These are phyloP conservation scores for Sorex fumeus DNA, from an alignment of 2,113 vertebrate species.

Conservation along the genomic window DNA sequence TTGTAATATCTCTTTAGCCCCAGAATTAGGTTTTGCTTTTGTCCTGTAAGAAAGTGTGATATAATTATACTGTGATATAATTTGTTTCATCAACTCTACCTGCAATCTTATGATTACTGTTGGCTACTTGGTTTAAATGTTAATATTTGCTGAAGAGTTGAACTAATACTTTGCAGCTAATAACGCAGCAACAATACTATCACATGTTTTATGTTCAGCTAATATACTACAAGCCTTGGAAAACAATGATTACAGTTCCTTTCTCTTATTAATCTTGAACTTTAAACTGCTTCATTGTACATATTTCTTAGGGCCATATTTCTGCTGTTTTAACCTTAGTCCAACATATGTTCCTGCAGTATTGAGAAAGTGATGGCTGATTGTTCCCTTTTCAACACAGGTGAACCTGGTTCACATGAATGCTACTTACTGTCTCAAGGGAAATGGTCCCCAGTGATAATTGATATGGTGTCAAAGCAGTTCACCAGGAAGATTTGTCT, in stretches of 20 bases:
- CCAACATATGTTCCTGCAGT: neutral
- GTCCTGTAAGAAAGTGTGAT: neutral
- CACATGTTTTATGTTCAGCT: neutral
- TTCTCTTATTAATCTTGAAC: constrained; percentile 11
- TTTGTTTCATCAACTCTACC: neutral
- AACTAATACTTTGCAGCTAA: neutral
- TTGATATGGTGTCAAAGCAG: constrained; percentile 23
- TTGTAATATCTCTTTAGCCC: no score
- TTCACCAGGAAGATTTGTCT: constrained; percentile 12
- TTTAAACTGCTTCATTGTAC: neutral
- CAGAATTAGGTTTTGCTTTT: no score
- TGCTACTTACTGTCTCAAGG: constrained; percentile 60
- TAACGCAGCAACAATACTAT: no score
- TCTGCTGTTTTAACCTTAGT: constrained; percentile 27
- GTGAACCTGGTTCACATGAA: constrained; percentile 57
- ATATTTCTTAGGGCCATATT: constrained; percentile 4
- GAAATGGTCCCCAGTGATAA: constrained; percentile 67
- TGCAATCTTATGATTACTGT: neutral
- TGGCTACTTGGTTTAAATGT: constrained; percentile 9
- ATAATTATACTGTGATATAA: constrained; percentile 14
- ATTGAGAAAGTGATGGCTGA: constrained; percentile 20
- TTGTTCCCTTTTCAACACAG: neutral
- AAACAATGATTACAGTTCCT: constrained; percentile 18
- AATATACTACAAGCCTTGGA: neutral
- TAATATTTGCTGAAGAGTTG: constrained; percentile 16